A percentile compares a stretch with the other conserved stretches of the same genome.
phyloP scores from a whole-genome alignment of 1,140 invertebrate species.

The Elysia chlorotica region DNA sequence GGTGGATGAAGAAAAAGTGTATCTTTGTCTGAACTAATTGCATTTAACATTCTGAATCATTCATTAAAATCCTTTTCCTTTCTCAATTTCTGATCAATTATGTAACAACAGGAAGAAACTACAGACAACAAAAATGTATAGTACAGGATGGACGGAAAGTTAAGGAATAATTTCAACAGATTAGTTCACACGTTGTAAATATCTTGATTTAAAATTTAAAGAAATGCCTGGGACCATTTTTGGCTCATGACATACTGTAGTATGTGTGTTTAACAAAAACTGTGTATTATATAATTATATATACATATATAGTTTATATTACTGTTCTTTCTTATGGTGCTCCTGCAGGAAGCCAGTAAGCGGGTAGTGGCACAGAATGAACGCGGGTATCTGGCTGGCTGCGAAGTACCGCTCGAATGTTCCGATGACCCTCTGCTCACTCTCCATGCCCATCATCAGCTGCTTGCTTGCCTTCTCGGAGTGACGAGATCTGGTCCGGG shows the following conservation, averaged over 20 bases:
- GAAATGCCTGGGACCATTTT: neutral
- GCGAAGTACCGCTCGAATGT: slow-evolving; percentile 13
- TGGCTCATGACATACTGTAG: neutral
- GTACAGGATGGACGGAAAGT: no score
- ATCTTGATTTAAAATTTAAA: neutral
- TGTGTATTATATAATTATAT: neutral
- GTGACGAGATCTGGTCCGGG: slow-evolving; percentile 7
- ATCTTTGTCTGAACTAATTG: no score
- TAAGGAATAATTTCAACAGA: no score
- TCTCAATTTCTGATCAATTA: no score
- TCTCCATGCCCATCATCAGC: slow-evolving; percentile 4
- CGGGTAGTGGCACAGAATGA: slow-evolving; percentile 21
- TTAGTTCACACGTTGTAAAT: no score
- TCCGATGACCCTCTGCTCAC: slow-evolving; percentile 12
- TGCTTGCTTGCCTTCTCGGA: slow-evolving; percentile 7
- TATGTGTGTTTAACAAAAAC: no score
- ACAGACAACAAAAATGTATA: no score
- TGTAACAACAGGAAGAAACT: no score
- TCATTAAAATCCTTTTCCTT: no score
- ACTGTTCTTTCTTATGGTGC: neutral
- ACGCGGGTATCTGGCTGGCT: slow-evolving; percentile 4
- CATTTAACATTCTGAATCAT: no score
- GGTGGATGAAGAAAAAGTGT: no score
- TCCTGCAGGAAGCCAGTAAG: slow-evolving; percentile 2
- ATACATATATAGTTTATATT: neutral